These are phyloP conservation scores for Nematopogon swammerdamellus DNA, from an alignment of 2,888 invertebrate genomes.

Conservation along the genomic window DNA sequence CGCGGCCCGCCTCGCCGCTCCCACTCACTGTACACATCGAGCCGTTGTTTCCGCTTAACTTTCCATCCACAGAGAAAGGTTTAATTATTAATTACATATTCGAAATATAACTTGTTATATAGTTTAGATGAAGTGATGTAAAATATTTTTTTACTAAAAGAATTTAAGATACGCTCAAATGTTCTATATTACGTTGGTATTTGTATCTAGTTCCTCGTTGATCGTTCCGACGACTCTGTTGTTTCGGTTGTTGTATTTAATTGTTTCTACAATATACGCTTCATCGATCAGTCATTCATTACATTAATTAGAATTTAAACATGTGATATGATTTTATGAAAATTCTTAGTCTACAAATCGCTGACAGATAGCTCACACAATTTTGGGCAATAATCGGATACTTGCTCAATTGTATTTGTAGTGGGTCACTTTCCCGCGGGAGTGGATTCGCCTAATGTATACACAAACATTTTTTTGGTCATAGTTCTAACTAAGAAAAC, in stretches of 20 bases:
- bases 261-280: neutral
- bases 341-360: neutral
- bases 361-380: neutral
- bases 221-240: slow-evolving; percentile 32
- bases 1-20: too few species aligned
- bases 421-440: too few species aligned
- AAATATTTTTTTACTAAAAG: slow-evolving; percentile 45
- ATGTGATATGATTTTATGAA: neutral
- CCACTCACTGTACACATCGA: too few species aligned
- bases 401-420: too few species aligned
- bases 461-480: too few species aligned
- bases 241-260: neutral
- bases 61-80: neutral
- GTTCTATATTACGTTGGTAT: slow-evolving; percentile 47
- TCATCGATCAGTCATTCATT: too few species aligned
- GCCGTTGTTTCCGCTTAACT: neutral
- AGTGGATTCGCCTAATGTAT: too few species aligned
- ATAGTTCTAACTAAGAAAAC: too few species aligned
- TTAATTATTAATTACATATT: too few species aligned
- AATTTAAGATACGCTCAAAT: slow-evolving; percentile 49
- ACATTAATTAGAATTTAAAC: neutral
- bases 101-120: neutral
- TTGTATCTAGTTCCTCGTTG: slow-evolving; percentile 44
- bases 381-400: too few species aligned
- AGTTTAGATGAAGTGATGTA: neutral